Base-by-base conservation (phyloP, 2,113 vertebrate species). In the Otus sunia region DNA sequence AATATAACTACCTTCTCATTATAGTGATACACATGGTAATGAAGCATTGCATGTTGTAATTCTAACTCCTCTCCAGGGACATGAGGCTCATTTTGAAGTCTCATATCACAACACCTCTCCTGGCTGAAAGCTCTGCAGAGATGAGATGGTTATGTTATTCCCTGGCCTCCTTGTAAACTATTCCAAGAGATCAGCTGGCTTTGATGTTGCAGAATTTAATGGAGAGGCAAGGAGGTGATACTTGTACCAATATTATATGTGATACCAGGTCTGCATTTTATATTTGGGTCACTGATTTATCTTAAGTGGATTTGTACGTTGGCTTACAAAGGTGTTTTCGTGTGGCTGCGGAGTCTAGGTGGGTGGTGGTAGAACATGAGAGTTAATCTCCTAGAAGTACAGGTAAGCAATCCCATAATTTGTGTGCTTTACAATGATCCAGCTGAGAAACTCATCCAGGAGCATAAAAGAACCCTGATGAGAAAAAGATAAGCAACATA, bases 401-500 rank as follows among this genome's bases (percentile, higher is more conserved):
- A 92, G 96, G 96, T 96, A 90, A 93, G 92, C 83, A 90, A 73
- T 90, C 80, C 85, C 83, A 52, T 92, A 95, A 96, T 96, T 66
- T 91, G 66, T 92, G 85, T 90, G 22, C 75, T 97, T 97, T 89
- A 80, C 86, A 63, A 90, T 85, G 69, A 95, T 90, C 85, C 50
- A 94, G 72, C 77, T 89, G 96, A 95, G 95, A 90, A 96, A 86
- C 59, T 92, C 74, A 94, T 95, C 94, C 92, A 62, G 96, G 55
- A 97, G 59, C 85, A 94, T 71, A 94, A 95, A 96, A 96, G 91
- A 92, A 83, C 91, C 81, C 67, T 92, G 90, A 96, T 96, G 64
- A 97, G 90, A 96, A 92, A 83, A 87, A 97, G 94, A 96, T 96
- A 97, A 97, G 77, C 68, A 91, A 95, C 92, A 88, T 60, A 74